phyloP scores from a whole-genome alignment of 2,888 invertebrate species.

The Pocota personata region DNA sequence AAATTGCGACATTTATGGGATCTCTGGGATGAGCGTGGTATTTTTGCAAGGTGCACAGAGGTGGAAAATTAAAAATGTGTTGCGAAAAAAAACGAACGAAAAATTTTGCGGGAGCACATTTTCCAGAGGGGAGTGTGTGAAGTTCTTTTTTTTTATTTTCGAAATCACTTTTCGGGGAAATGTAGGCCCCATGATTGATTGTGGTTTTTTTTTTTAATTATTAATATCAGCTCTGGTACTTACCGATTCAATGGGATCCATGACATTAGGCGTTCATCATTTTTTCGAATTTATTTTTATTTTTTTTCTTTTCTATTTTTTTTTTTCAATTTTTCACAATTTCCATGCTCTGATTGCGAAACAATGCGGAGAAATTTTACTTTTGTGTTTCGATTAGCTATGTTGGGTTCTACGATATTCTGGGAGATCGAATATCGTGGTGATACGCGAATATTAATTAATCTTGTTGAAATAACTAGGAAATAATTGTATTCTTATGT shows the following conservation, averaged over 20 bases:
- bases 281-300: slow-evolving; percentile 38
- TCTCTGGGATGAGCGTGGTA: slow-evolving; percentile 13
- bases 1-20: slow-evolving; percentile 28
- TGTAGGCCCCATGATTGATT: neutral
- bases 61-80: slow-evolving; percentile 30
- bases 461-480: slow-evolving; percentile 45
- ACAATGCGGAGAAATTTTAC: slow-evolving; percentile 41
- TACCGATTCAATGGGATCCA: slow-evolving; percentile 86
- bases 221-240: slow-evolving; percentile 80
- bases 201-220: neutral
- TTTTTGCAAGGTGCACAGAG: slow-evolving; percentile 27
- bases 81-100: slow-evolving; percentile 25
- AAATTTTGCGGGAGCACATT: slow-evolving; percentile 55
- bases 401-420: neutral
- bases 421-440: slow-evolving; percentile 3
- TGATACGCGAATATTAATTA: slow-evolving; percentile 38
- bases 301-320: slow-evolving; percentile 30
- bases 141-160: slow-evolving; percentile 24
- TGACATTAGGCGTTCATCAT: slow-evolving; percentile 81
- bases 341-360: slow-evolving; percentile 73
- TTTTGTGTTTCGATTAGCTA: neutral
- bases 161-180: slow-evolving; percentile 12
- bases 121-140: slow-evolving; percentile 9
- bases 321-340: slow-evolving; percentile 59
- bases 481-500: slow-evolving; percentile 68